Evolutionary conservation across 2,113 vertebrate genomes (phyloP), one percentile per base, ranked within the genome.

Genomic region (Indicator maculatus): DNA sequence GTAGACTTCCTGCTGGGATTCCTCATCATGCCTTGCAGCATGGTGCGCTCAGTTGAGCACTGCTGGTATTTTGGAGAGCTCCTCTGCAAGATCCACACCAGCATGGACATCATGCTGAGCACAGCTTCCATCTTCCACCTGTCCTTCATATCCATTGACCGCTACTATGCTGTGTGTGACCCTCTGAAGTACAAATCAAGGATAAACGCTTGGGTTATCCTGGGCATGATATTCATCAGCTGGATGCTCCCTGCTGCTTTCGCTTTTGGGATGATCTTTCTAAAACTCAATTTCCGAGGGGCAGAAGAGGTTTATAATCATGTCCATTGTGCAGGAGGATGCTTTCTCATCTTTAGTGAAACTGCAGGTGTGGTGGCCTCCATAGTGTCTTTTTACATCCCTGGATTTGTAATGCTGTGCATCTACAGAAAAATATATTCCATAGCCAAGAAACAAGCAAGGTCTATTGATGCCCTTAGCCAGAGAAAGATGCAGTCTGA

Each of bases 21-120:
- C 41, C 41, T 98, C 77, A 44, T 99, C 87, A 98, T 99, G 98
- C 98, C 99, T 24, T 98, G 98, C 47, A 98, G 98, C 73, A 98
- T 98, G 98, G 97, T 98, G 64, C 97, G 98, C 60, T 98, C 98
- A 5, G 94, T 98, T 50, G 98, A 98, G 70, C 95, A 96, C n/a
- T 98, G 97, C 73, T 98, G 98, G 98, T 98, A 98, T 88, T 98
- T 98, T 70, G 98, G 98, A 24, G 92, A 98, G 12, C 26, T 96
- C 59, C 97, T 98, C 89, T 99, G 98, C 96, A 98, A 98, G 95
- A 93, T 98, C 74, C 98, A 99, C 67, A 97, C 97, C 0, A 98
- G 98, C 73, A 88, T 6, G 0, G 98, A 98, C 41, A 97, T 98
- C n/a, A 98, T 98, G 95, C 84, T 99, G 63, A 98, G 98, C 82